Evolutionary conservation across 1,140 invertebrate genomes (phyloP).

Genomic region (Panagrolaimus sp.): DNA sequence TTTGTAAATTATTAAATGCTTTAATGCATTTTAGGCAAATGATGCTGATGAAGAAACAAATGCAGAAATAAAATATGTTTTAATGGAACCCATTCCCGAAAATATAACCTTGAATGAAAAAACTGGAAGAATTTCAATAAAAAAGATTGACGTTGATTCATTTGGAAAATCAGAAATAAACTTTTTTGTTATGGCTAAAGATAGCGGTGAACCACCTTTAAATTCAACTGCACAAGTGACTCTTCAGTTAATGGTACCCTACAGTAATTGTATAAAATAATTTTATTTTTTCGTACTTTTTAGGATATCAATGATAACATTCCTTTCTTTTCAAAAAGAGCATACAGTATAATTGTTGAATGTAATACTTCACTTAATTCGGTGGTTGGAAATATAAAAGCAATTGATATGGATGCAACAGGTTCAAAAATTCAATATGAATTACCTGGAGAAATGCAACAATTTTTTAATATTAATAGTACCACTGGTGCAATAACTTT

Average conservation of each 20-base stretch:
- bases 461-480: not conserved
- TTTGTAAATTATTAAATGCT: not conserved
- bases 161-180: not conserved
- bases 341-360: not conserved
- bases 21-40: not conserved
- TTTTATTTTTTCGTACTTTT: not conserved
- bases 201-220: conserved; percentile 2
- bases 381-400: not conserved
- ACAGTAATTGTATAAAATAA: not conserved
- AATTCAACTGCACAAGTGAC: not conserved
- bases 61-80: conserved; percentile 2
- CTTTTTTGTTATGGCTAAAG: conserved; percentile 8
- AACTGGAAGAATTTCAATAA: not conserved
- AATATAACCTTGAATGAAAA: conserved; percentile 10
- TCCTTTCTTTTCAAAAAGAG: conserved; percentile 10
- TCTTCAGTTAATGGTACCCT: not conserved
- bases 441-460: conserved; percentile 9
- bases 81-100: not conserved
- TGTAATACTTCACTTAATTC: not conserved
- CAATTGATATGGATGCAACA: conserved; percentile 13
- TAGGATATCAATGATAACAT: conserved; percentile 13
- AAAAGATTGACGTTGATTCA: not conserved
- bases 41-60: conserved; percentile 11
- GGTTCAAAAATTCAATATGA: not conserved
- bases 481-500: conserved; percentile 2